These are phyloP conservation scores for Mus musculus DNA, from an alignment of 2,113 vertebrate species.

Conservation along the genomic window GRCm39 chr13:103259001-103259500, in stretches of 20 bases:
- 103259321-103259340: conserved; percentile 6
- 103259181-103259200: rapidly evolving
- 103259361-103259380: background rate
- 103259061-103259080: background rate
- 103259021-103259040: background rate
- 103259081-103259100: background rate
- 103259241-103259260: background rate
- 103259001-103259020: background rate
- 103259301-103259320: conserved; percentile 1
- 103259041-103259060: background rate
- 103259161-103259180: rapidly evolving
- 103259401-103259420: background rate
- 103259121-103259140: rapidly evolving
- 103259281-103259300: conserved; percentile 35
- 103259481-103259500: background rate
- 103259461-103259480: background rate
- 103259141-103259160: rapidly evolving
- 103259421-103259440: background rate
- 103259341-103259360: conserved; percentile 38
- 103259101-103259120: background rate
- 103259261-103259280: background rate
- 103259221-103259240: background rate
- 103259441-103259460: background rate
- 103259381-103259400: background rate
- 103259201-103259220: background rate